Base-by-base conservation (phyloP, 2,113 vertebrate genomes). In the Microcebus tavaratra region DNA sequence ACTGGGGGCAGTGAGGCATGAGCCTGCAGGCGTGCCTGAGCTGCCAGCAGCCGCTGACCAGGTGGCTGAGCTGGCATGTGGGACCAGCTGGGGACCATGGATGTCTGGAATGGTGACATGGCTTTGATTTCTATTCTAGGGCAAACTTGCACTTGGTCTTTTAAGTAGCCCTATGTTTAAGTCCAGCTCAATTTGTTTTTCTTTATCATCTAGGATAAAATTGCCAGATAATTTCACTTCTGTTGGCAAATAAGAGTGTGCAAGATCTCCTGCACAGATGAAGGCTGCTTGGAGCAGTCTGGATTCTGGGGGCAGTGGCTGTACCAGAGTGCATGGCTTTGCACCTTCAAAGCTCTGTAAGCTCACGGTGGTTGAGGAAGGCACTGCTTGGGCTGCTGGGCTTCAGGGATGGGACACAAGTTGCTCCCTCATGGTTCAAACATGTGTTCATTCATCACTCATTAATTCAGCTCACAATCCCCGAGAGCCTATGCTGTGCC, bases 41-140 rank as follows among this genome's bases (percentile, higher is more conserved):
- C 23, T 21, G 25, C 8, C 6, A 4, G 39, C 9, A 2, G 42
- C 21, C 4, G 1, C 31, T 21, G 42, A 17, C 55, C 29, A 39
- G 20, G 36, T 5, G 17, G 18, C 31, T 0, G 0, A n/a, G 73
- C 36, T 34, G 23, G 45, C 11, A 27, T 59, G 57, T 6, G 25
- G 10, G 48, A 20, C 34, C 5, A 2, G 11, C 68, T 12, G 11
- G 34, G 23, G n/a, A 5, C 5, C 4, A 6, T 18, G 10, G n/a
- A 21, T 29, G 4, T 34, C 23, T 0, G 12, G 50, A n/a, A 55
- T 9, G 10, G 1, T 4, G 34, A 29, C 14, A 3, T 0, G 12
- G 27, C 85, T 82, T 82, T 4, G 0, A 29, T 42, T 57, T 70
- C 68, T 86, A 39, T 50, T 18, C 31, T 36, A 36, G 63, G 39